These are phyloP conservation scores for Tribolium madens DNA, from an alignment of 1,140 invertebrate genomes.

Conservation along the genomic window DNA sequence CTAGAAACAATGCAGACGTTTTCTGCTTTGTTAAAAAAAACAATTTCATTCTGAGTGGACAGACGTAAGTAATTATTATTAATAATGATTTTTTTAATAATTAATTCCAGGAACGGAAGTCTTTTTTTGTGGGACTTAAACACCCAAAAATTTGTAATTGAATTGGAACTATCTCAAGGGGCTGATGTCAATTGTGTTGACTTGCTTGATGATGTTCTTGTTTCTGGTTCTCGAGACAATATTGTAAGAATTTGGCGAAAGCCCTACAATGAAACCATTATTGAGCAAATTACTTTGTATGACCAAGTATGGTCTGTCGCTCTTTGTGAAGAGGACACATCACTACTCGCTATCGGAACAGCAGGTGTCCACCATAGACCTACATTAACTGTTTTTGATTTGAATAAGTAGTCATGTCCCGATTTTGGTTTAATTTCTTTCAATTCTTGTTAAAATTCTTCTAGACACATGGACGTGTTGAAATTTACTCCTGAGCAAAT, in stretches of 20 bases:
- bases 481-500: constrained; percentile 26
- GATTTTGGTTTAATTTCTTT: constrained; percentile 7
- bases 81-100: too few relatives aligned
- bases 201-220: constrained; percentile 47
- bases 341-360: constrained; percentile 57
- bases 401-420: constrained; percentile 54
- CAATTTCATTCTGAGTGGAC: constrained; percentile 51
- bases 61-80: constrained; percentile 51
- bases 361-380: constrained; percentile 48
- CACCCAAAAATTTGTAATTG: constrained; percentile 36
- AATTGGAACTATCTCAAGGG: constrained; percentile 41
- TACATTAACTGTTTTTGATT: constrained; percentile 55
- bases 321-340: constrained; percentile 43
- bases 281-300: constrained; percentile 4
- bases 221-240: constrained; percentile 51
- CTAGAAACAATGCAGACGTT: constrained; percentile 46
- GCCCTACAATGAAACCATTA: constrained; percentile 1
- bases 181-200: constrained; percentile 51
- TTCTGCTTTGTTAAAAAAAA: constrained; percentile 55
- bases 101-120: constrained; percentile 51
- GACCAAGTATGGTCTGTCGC: constrained; percentile 57
- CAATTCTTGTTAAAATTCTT: constrained; percentile 16
- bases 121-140: constrained; percentile 45
- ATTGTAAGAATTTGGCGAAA: constrained; percentile 50
- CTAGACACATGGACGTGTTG: constrained; percentile 39